Evolutionary conservation across 1,140 invertebrate genomes (phyloP).

Genomic region (Heliconius hermathena): DNA sequence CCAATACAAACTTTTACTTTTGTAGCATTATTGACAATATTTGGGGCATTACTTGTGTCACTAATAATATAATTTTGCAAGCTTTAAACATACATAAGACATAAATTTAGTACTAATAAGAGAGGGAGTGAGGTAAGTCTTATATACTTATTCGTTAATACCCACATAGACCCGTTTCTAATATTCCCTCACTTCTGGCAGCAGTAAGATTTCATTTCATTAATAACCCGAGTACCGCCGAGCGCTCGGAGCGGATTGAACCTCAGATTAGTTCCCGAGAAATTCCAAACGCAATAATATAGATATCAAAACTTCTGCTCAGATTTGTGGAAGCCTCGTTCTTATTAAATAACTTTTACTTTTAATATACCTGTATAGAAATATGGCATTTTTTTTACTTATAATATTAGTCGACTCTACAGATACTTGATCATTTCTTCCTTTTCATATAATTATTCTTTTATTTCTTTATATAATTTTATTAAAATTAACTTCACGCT

Average conservation of each 20-base stretch:
- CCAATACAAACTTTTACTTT: too few relatives aligned
- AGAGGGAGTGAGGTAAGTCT: neutral
- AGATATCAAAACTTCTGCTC: conserved; percentile 17
- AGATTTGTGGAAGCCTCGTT: conserved; percentile 16
- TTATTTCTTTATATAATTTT: too few relatives aligned
- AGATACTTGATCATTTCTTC: too few relatives aligned
- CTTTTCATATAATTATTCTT: too few relatives aligned
- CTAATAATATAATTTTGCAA: too few relatives aligned
- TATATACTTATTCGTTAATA: neutral
- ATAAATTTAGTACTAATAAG: too few relatives aligned
- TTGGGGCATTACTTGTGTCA: too few relatives aligned
- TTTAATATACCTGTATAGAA: neutral
- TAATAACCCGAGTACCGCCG: conserved; percentile 24
- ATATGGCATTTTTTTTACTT: too few relatives aligned
- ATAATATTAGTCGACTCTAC: too few relatives aligned
- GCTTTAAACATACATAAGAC: too few relatives aligned
- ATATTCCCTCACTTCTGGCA: conserved; percentile 1
- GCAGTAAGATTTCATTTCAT: conserved; percentile 34
- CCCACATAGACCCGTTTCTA: neutral
- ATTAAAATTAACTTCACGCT: too few relatives aligned
- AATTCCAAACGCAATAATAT: conserved; percentile 21
- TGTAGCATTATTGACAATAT: too few relatives aligned
- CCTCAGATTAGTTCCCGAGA: conserved; percentile 23
- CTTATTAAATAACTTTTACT: neutral
- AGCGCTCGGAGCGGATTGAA: conserved; percentile 16